Evolutionary conservation across 2,113 vertebrate species (phyloP).

Genomic region (Galbula dea): DNA sequence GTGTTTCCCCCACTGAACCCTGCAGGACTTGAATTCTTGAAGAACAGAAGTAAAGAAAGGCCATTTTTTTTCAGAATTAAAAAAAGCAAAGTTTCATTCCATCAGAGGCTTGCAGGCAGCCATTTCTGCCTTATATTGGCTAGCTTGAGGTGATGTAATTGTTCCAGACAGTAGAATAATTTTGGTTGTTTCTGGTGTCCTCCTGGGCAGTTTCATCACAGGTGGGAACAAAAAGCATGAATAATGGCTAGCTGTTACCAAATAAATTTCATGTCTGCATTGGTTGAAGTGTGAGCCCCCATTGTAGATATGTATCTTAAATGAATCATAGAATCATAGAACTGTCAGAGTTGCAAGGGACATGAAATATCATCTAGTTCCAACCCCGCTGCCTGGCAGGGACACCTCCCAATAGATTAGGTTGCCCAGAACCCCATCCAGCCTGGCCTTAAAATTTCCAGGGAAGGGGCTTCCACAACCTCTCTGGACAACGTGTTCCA

Average conservation of each 20-base stretch:
- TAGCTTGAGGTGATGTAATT: slow-evolving; percentile 41
- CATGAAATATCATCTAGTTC: too few species aligned
- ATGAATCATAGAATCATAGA: too few species aligned
- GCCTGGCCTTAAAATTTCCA: too few species aligned
- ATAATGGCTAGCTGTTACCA: slow-evolving; percentile 28
- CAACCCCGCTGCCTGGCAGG: too few species aligned
- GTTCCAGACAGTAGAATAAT: slow-evolving; percentile 24
- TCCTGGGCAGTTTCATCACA: slow-evolving; percentile 41
- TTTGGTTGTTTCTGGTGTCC: slow-evolving; percentile 39
- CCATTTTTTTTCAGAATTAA: background rate
- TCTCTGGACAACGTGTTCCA: too few species aligned
- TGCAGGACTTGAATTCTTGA: background rate
- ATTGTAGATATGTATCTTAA: background rate
- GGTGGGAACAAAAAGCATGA: slow-evolving; percentile 4
- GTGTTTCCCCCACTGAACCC: background rate
- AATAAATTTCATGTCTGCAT: background rate
- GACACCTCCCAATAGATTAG: too few species aligned
- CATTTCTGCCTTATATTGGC: background rate
- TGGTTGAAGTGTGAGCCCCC: background rate
- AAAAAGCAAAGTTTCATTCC: background rate
- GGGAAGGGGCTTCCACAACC: too few species aligned
- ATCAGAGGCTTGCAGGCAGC: background rate
- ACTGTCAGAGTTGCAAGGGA: too few species aligned
- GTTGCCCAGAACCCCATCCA: too few species aligned
- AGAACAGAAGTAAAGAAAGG: background rate